Conservation (phyloP, 1,140 invertebrate genomes). For the Melitaea cinxia region DNA sequence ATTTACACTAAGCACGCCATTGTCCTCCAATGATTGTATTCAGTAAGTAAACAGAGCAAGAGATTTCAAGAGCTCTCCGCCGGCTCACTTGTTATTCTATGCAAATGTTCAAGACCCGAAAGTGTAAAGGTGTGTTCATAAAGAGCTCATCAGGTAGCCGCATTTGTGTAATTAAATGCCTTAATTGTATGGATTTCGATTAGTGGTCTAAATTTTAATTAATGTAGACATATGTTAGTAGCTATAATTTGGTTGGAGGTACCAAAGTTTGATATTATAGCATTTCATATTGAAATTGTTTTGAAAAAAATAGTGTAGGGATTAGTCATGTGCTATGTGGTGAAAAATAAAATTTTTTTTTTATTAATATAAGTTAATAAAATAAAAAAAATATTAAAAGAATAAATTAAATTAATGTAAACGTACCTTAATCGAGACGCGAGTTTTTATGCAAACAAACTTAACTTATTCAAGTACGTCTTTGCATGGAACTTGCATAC, state of each 20-base stretch:
- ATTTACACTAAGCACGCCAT: constrained; percentile 35
- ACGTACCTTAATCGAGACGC: constrained; percentile 48
- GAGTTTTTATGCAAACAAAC: constrained; percentile 76
- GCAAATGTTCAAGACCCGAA: constrained; percentile 66
- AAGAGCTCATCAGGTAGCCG: constrained; percentile 26
- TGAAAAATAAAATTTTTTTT: too few species aligned
- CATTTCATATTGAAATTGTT: background rate
- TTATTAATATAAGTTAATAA: too few species aligned
- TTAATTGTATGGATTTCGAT: constrained; percentile 4
- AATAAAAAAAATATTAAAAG: too few species aligned
- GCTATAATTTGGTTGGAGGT: background rate
- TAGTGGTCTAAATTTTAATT: constrained; percentile 13
- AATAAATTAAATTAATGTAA: constrained; percentile 11
- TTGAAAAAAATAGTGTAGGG: background rate
- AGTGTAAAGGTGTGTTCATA: constrained; percentile 58
- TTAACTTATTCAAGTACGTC: constrained; percentile 75
- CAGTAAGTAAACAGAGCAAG: constrained; percentile 51
- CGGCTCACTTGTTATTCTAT: constrained; percentile 76
- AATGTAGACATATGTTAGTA: background rate
- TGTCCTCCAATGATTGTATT: constrained; percentile 46
- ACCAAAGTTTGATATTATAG: too few species aligned
- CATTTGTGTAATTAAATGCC: constrained; percentile 8
- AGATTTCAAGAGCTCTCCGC: constrained; percentile 62
- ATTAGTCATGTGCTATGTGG: too few species aligned
- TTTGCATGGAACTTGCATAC: constrained; percentile 72